Percentiles rank a stretch among this genome's conserved stretches.
Conservation (phyloP, 1,140 invertebrate species). For the Polypedilum vanderplanki region DNA sequence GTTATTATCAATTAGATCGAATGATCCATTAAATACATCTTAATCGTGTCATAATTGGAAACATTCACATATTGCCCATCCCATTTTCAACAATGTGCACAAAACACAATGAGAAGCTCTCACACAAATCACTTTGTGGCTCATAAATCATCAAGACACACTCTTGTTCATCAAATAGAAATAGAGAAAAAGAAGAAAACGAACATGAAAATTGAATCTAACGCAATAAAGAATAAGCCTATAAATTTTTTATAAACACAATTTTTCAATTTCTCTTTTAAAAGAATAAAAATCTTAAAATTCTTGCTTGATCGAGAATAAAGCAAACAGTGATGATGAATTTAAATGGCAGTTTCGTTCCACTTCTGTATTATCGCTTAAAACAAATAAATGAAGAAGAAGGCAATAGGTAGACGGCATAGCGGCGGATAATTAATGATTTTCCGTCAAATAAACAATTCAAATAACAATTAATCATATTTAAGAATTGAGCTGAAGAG, state of each 20-base stretch:
- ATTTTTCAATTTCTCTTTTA: not conserved
- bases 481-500: not conserved
- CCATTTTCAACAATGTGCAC: constrained; percentile 8
- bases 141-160: constrained; percentile 12
- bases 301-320: not conserved
- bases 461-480: constrained; percentile 28
- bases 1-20: constrained; percentile 26
- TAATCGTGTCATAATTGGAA: constrained; percentile 25
- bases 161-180: not conserved
- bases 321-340: not conserved
- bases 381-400: not conserved
- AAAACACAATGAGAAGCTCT: constrained; percentile 12
- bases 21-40: constrained; percentile 21
- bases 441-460: constrained; percentile 24
- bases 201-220: constrained; percentile 9
- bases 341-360: constrained; percentile 18
- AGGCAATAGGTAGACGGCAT: not conserved
- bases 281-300: too few species aligned
- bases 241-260: not conserved
- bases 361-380: constrained; percentile 4
- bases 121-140: not conserved
- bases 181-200: not conserved
- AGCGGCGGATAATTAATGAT: constrained; percentile 25
- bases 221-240: not conserved
- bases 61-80: not conserved